phyloP scores from a whole-genome alignment of 2,797 vertebrate genomes.

The Phoxinus dragarum region DNA sequence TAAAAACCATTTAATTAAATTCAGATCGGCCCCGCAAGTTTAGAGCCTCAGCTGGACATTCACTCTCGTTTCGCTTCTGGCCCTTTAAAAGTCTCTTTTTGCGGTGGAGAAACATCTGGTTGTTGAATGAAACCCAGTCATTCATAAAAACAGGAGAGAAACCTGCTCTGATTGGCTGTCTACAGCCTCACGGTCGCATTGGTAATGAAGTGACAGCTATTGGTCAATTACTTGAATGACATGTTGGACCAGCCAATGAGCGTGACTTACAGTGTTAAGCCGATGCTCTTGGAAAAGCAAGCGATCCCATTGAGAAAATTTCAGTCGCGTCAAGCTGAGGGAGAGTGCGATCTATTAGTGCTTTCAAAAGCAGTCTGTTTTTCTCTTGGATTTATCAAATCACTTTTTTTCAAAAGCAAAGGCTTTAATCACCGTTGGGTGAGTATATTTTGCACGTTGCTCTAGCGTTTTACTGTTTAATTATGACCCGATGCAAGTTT shows the following conservation, averaged over 20 bases:
- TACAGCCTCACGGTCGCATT: conserved; percentile 40
- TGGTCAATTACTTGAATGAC: conserved; percentile 67
- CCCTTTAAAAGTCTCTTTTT: conserved; percentile 72
- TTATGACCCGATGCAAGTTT: neutral
- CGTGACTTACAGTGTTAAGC: neutral
- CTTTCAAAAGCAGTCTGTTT: conserved; percentile 36
- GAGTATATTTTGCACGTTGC: conserved; percentile 52
- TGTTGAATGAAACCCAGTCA: conserved; percentile 81
- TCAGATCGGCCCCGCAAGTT: neutral
- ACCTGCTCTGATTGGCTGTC: conserved; percentile 58
- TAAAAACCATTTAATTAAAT: neutral
- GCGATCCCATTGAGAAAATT: conserved; percentile 79
- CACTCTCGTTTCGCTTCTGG: conserved; percentile 39
- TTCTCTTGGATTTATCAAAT: conserved; percentile 44
- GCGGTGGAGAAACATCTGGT: conserved; percentile 65
- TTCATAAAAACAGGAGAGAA: conserved; percentile 77
- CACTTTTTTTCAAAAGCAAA: neutral
- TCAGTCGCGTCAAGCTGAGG: conserved; percentile 67
- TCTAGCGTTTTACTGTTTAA: neutral
- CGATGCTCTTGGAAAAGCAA: conserved; percentile 54
- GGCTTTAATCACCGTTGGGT: conserved; percentile 52
- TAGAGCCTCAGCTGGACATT: neutral
- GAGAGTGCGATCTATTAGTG: conserved; percentile 64
- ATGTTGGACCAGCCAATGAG: conserved; percentile 65
- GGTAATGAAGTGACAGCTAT: conserved; percentile 51